Conservation (phyloP, 2,797 vertebrate species). For the Eleutherodactylus coqui region DNA sequence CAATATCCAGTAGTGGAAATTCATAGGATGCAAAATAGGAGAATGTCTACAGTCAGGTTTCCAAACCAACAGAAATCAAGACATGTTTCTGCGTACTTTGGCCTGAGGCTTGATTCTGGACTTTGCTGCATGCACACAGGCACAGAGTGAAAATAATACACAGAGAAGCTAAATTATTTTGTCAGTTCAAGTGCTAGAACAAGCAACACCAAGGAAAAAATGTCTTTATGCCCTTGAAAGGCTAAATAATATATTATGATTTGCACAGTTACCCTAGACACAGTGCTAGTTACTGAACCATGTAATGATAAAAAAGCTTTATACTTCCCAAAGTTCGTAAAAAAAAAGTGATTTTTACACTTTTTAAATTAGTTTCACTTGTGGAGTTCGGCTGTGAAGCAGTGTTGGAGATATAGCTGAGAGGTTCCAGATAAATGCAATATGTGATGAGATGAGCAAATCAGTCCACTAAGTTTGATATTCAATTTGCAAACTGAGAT, state of each 20-base stretch:
- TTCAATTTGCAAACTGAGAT: not conserved
- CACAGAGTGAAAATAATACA: slow-evolving; percentile 35
- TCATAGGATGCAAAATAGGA: not conserved
- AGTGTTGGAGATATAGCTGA: not conserved
- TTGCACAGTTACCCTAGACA: slow-evolving; percentile 34
- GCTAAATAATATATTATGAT: slow-evolving; percentile 43
- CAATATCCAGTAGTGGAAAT: not conserved
- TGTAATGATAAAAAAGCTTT: slow-evolving; percentile 26
- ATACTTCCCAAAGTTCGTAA: slow-evolving; percentile 18
- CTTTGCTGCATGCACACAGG: not conserved
- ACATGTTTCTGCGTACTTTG: not conserved
- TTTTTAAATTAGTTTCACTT: not conserved
- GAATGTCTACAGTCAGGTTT: not conserved
- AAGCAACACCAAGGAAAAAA: slow-evolving; percentile 32
- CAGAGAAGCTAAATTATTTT: slow-evolving; percentile 24
- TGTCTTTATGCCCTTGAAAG: slow-evolving; percentile 43
- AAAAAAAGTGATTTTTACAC: slow-evolving; percentile 23
- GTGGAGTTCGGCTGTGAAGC: not conserved
- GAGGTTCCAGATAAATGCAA: not conserved
- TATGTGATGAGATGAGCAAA: not conserved
- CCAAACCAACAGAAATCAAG: slow-evolving; percentile 9
- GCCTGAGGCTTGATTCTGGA: not conserved
- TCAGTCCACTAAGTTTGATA: not conserved
- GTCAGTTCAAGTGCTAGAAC: slow-evolving; percentile 34
- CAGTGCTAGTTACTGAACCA: slow-evolving; percentile 21